These are phyloP conservation scores for Anguilla japonica DNA, from an alignment of 2,113 vertebrate genomes.

Conservation along the genomic window DNA sequence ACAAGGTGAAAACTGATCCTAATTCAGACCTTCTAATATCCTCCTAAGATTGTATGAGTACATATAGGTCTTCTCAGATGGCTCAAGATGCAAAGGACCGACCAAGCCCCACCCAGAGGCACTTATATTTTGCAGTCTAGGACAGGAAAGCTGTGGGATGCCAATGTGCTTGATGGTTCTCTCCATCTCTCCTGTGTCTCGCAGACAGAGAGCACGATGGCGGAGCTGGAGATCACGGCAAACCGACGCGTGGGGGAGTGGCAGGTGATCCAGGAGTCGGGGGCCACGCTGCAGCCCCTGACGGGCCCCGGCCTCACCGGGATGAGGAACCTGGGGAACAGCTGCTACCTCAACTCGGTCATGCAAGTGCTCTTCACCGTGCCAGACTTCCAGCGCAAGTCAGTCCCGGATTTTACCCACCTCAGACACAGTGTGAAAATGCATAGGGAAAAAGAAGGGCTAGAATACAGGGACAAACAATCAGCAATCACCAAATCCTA, in stretches of 20 bases:
- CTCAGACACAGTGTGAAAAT: background rate
- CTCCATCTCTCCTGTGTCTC: background rate
- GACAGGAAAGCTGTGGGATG: background rate
- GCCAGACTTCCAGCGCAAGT: constrained; percentile 97
- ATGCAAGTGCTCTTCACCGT: constrained; percentile 99
- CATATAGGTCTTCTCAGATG: background rate
- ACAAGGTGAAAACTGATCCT: too few relatives aligned
- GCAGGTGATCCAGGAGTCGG: constrained; percentile 97
- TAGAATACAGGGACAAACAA: background rate
- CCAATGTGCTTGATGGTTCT: background rate
- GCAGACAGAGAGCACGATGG: constrained; percentile 97
- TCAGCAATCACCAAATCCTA: background rate
- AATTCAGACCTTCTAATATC: too few relatives aligned
- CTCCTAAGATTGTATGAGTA: too few relatives aligned
- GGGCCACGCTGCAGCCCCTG: constrained; percentile 85
- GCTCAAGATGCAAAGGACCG: background rate
- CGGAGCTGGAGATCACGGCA: constrained; percentile 96
- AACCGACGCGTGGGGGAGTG: constrained; percentile 97
- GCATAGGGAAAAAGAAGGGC: background rate
- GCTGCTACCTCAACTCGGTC: constrained; percentile 99
- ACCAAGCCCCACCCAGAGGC: background rate
- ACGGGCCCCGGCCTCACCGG: constrained; percentile 92
- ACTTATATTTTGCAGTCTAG: background rate
- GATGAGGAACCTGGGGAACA: constrained; percentile 97
- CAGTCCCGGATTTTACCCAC: constrained; percentile 59